Evolutionary conservation across 2,888 invertebrate species (phyloP), one percentile per base, ranked within the genome.

Genomic region (Hanleya hanleyi): DNA sequence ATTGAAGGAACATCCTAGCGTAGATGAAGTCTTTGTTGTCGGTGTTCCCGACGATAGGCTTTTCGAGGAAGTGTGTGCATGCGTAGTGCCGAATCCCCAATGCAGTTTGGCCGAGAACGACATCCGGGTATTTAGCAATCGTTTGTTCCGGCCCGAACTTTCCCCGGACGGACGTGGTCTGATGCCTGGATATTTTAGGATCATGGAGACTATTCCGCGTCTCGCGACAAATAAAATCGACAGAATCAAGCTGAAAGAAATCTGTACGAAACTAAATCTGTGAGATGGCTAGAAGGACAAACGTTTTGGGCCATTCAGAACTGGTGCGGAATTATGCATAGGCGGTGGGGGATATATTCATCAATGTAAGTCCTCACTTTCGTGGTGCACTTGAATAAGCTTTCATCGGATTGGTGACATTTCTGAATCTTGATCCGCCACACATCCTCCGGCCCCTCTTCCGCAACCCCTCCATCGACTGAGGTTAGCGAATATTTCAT

Each of bases 1-100:
- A 5, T 35, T 71, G 12, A 9, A 22, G 4, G 5, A 15, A 2
- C 71, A 67, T 47, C 67, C 71, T 15, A 26, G 51, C 29, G 50
- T 71, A 18, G 33, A 36, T 4, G 15, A 50, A 22, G 71, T 71
- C 12, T 18, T 69, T 5, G 71, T 69, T 7, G 57, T 71, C 4
- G 71, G 71, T n/a, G 71, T 71, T 9, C 71, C 67, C 0, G 71
- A 71, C 22, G 49, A 26, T 2, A 49, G 67, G 33, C 35, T 71
- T 26, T 35, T 47, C n/a, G 71, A 71, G 51, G 71, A 71, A 50
- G 22, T 71, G 4, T 66, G 64, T 33, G 71, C 67, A 37, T 71
- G 71, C 36, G 50, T 71, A 9, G 36, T 67, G 22, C 71, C 22
- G n/a, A 49, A 47, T 15, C 22, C 18, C 18, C 51, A 32, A 15